Conservation (phyloP, 1,140 invertebrate genomes). For the Heliconius hewitsoni region DNA sequence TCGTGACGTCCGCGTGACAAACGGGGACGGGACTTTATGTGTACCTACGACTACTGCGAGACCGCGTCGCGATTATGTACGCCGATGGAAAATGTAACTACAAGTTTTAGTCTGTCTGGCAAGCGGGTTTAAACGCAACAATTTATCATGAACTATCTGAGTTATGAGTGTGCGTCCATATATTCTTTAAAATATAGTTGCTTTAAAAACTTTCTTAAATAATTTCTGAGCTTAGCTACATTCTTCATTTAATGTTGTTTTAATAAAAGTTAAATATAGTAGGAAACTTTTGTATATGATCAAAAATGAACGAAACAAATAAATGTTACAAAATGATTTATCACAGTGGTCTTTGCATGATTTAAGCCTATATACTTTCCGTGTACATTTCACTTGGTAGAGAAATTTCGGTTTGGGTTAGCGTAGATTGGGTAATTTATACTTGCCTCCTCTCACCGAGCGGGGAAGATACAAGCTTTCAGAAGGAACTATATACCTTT, state of each 20-base stretch:
- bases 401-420: slow-evolving; percentile 75
- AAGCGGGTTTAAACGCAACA: slow-evolving; percentile 48
- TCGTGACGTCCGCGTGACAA: slow-evolving; percentile 76
- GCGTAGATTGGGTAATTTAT: slow-evolving; percentile 80
- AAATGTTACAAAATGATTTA: slow-evolving; percentile 49
- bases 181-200: slow-evolving; percentile 22
- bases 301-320: background rate
- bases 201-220: background rate
- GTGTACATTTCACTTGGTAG: slow-evolving; percentile 58
- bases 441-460: slow-evolving; percentile 63
- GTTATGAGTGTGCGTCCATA: slow-evolving; percentile 19
- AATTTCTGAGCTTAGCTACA: background rate
- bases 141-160: slow-evolving; percentile 45
- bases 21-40: slow-evolving; percentile 74
- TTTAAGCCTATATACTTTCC: slow-evolving; percentile 69
- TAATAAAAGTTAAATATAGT: background rate
- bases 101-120: slow-evolving; percentile 49
- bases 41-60: slow-evolving; percentile 43
- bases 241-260: background rate
- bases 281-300: background rate
- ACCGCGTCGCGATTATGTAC: slow-evolving; percentile 62
- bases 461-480: slow-evolving; percentile 59
- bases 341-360: slow-evolving; percentile 53
- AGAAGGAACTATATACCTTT: slow-evolving; percentile 61
- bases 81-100: slow-evolving; percentile 68